A percentile compares a stretch with the other conserved stretches of the same genome.
These are phyloP conservation scores for Anneissia japonica DNA, from an alignment of 35 echinoderm and acorn worm genomes.

Conservation along the genomic window DNA sequence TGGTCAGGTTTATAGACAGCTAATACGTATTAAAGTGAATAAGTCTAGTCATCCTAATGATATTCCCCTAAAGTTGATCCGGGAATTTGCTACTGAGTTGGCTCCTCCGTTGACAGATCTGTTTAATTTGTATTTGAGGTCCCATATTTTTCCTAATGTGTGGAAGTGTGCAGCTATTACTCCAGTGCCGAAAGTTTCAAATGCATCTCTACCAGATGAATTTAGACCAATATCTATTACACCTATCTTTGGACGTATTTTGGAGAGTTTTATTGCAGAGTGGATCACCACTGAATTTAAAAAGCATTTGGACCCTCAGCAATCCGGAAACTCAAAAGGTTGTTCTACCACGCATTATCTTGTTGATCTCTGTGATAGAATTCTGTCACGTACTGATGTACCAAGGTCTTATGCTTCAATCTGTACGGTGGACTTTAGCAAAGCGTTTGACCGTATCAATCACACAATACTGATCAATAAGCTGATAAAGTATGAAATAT, in stretches of 20 bases:
- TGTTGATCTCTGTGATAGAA: constrained; percentile 11
- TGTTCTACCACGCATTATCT: constrained; percentile 24
- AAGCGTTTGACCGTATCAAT: constrained; percentile 28
- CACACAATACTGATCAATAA: constrained; percentile 2
- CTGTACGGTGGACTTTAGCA: constrained; percentile 13
- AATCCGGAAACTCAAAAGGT: constrained; percentile 24
- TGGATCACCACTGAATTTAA: constrained; percentile 15
- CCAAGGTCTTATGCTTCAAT: neutral
- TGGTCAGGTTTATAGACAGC: neutral
- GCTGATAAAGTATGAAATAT: neutral
- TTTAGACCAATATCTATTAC: constrained; percentile 15
- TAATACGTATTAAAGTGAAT: neutral
- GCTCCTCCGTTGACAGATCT: neutral
- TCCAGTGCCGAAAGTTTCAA: neutral
- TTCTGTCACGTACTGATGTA: constrained; percentile 12
- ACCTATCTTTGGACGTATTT: constrained; percentile 9
- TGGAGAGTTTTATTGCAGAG: constrained; percentile 25
- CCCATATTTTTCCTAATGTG: neutral
- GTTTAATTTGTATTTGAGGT: neutral
- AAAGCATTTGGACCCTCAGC: neutral
- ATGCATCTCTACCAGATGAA: neutral
- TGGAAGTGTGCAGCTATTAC: neutral
- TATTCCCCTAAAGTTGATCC: neutral
- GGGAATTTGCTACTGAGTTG: neutral
- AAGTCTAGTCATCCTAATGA: neutral